phyloP scores from a whole-genome alignment of 1,140 invertebrate genomes.

The Solenopsis fugax region DNA sequence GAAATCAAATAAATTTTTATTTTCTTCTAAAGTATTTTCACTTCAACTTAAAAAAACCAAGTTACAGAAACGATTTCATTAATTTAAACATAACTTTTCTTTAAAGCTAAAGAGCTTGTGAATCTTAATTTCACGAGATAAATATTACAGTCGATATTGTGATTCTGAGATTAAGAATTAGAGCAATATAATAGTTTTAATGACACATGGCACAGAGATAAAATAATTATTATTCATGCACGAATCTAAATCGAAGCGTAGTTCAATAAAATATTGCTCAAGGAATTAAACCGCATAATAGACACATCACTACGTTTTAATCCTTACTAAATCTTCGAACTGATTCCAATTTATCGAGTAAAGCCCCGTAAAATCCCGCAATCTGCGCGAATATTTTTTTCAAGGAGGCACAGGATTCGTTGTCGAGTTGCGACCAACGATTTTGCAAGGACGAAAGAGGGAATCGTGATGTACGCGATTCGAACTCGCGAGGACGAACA shows the following conservation, averaged over 20 bases:
- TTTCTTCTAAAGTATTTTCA: no score
- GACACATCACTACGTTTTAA: slow-evolving; percentile 10
- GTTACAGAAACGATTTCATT: no score
- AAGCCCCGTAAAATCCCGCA: slow-evolving; percentile 24
- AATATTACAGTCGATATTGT: slow-evolving; percentile 6
- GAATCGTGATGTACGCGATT: slow-evolving; percentile 49
- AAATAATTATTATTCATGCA: background rate
- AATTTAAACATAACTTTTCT: no score
- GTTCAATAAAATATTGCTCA: background rate
- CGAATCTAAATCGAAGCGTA: background rate
- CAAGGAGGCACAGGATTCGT: background rate
- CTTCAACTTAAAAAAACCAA: no score
- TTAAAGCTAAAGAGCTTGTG: background rate
- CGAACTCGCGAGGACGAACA: slow-evolving; percentile 58
- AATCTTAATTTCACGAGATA: background rate
- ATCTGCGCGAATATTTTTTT: slow-evolving; percentile 22
- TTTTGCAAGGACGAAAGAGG: slow-evolving; percentile 48
- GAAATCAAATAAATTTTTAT: no score
- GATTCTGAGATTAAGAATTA: background rate
- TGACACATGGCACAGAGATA: background rate
- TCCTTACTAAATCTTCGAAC: slow-evolving; percentile 16
- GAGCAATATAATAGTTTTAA: background rate
- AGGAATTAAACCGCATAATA: slow-evolving; percentile 24
- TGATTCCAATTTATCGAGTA: slow-evolving; percentile 20
- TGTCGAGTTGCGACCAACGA: slow-evolving; percentile 18